Base-by-base conservation (phyloP, 2,797 vertebrate species). In the Channallabes apus region DNA sequence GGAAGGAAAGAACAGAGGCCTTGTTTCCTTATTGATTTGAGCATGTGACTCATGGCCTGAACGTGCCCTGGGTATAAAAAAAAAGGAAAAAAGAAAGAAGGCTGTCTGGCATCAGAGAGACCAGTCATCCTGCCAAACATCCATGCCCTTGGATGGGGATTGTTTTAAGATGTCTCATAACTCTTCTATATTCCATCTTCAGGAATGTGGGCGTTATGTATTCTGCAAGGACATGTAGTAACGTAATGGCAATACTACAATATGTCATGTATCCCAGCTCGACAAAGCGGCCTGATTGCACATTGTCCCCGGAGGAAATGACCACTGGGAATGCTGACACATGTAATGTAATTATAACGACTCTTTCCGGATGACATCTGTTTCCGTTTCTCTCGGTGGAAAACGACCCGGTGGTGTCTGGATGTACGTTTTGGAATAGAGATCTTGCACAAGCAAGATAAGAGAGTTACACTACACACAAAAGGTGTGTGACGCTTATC, bases 21-120 rank as follows among this genome's bases (percentile, higher is more conserved):
- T 79, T 86, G 75, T 86, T 69, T 68, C 29, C 38, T 61, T 79
- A 79, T 82, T 82, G 88, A 87, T 84, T 68, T 24, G 67, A 85
- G 35, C 54, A 20, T 54, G 85, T 87, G 82, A 87, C 73, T 87
- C 80, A 86, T 27, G 62, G 72, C 62, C 71, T 68, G 15, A 76
- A 67, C 3, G 65, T 78, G 80, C 54, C 80, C 73, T 14, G 80
- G 61, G 73, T 41, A 12, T 29, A 14, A 29, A 65, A 11, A 22
- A n/a, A 14, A 64, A 78, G 65, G n/a, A 14, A 29, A 65, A 11
- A 22, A n/a, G 11, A 65, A 78, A 75, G n/a, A 85, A 81, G 12
- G 32, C 15, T 1, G n/a, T n/a, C 77, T 61, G 68, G 24, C 41
- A 32, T 64, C 24, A 64, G 29, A 29, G 62, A 54, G 41, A 80